A percentile compares a stretch with the other conserved stretches of the same genome.
phyloP scores from a whole-genome alignment of 2,888 invertebrate genomes.

The Ornithoptera priamus region DNA sequence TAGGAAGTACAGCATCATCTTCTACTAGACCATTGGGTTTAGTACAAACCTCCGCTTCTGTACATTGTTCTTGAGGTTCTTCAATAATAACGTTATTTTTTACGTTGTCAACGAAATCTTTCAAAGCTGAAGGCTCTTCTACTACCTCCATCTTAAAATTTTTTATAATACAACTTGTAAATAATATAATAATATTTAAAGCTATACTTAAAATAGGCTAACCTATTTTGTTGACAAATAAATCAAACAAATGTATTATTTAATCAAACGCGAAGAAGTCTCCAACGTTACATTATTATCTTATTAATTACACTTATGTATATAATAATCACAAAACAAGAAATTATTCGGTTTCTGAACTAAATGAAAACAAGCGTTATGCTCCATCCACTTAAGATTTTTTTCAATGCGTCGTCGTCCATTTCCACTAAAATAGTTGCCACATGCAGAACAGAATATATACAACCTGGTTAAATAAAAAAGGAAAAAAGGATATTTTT shows the following conservation, averaged over 20 bases:
- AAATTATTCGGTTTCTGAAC: slow-evolving; percentile 11
- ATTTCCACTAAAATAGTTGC: slow-evolving; percentile 29
- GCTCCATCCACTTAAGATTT: slow-evolving; percentile 32
- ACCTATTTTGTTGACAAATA: slow-evolving; percentile 51
- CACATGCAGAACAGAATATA: not conserved
- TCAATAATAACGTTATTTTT: slow-evolving; percentile 46
- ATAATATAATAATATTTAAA: slow-evolving; percentile 32
- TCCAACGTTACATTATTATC: slow-evolving; percentile 23
- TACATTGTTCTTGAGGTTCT: slow-evolving; percentile 41
- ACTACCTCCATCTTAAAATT: slow-evolving; percentile 47
- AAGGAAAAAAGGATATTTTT: too few species aligned
- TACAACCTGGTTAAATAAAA: not conserved
- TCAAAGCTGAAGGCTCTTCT: slow-evolving; percentile 46
- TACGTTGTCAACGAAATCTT: slow-evolving; percentile 42
- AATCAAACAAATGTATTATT: slow-evolving; percentile 45
- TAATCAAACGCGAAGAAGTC: slow-evolving; percentile 15
- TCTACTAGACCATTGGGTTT: slow-evolving; percentile 63
- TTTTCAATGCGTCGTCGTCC: slow-evolving; percentile 41
- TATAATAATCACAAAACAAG: not conserved
- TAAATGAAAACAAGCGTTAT: slow-evolving; percentile 30
- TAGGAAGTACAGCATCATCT: slow-evolving; percentile 19
- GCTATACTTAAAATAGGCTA: slow-evolving; percentile 39
- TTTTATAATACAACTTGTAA: slow-evolving; percentile 16
- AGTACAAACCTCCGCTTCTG: slow-evolving; percentile 54
- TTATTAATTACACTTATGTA: slow-evolving; percentile 6